Evolutionary conservation across 2,888 invertebrate species (phyloP).

Genomic region (Orchesella flavescens): DNA sequence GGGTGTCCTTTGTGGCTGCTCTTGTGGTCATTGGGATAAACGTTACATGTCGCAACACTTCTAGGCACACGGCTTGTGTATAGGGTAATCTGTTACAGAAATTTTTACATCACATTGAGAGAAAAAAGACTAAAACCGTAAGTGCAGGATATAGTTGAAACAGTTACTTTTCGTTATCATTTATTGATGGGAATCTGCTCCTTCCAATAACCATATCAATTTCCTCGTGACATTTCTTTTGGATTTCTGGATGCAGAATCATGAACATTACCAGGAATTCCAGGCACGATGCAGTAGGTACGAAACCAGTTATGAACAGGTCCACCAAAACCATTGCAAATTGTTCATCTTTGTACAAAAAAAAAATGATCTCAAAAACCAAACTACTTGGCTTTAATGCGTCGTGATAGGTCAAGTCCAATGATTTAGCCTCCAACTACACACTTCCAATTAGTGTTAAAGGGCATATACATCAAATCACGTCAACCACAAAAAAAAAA

Average conservation of each 20-base stretch:
- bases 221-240: conserved; percentile 66
- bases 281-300: conserved; percentile 61
- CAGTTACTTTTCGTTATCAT: conserved; percentile 63
- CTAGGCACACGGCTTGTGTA: conserved; percentile 67
- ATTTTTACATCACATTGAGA: background rate
- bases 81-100: conserved; percentile 63
- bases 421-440: too few species aligned
- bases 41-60: conserved; percentile 66
- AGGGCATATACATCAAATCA: too few species aligned
- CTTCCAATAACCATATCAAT: conserved; percentile 65
- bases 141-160: background rate
- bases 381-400: too few species aligned
- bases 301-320: conserved; percentile 68
- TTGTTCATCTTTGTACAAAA: conserved; percentile 59
- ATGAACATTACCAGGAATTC: conserved; percentile 67
- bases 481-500: too few species aligned
- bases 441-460: too few species aligned
- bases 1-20: conserved; percentile 65
- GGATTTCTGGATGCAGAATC: conserved; percentile 67
- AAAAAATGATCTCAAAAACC: conserved; percentile 6
- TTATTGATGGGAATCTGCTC: conserved; percentile 63
- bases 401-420: too few species aligned
- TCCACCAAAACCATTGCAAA: conserved; percentile 65
- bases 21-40: conserved; percentile 68
- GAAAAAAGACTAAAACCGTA: background rate